phyloP scores from a whole-genome alignment of 2,113 vertebrate genomes.

The Sylvilagus bachmani region DNA sequence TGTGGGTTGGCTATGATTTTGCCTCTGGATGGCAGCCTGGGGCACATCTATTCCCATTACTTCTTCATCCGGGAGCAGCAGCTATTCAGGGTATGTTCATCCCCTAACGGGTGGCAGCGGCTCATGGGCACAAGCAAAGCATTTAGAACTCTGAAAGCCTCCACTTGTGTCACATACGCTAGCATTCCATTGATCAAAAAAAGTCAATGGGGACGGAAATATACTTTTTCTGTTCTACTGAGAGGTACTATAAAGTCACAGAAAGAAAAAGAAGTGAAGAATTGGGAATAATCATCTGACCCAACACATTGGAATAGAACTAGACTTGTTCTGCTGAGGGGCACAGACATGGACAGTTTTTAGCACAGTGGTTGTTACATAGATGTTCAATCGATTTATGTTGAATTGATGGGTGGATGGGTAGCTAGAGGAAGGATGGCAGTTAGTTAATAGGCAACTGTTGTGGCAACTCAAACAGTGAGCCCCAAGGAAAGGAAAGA shows the following conservation, averaged over 20 bases:
- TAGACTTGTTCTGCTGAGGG: background rate
- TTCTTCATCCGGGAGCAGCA: background rate
- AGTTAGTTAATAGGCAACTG: background rate
- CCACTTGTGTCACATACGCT: background rate
- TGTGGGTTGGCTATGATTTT: background rate
- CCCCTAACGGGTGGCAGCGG: background rate
- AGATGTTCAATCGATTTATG: constrained; percentile 3
- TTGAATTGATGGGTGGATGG: background rate
- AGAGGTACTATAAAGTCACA: background rate
- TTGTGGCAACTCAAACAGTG: background rate
- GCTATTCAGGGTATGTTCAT: background rate
- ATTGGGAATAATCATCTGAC: background rate
- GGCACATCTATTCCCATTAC: background rate
- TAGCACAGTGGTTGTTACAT: background rate
- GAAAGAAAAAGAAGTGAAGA: background rate
- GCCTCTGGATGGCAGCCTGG: background rate
- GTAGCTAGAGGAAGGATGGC: background rate
- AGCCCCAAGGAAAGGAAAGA: background rate
- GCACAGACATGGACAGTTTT: constrained; percentile 6
- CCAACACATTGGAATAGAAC: background rate
- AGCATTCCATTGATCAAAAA: background rate
- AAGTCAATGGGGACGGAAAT: background rate
- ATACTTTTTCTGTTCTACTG: background rate
- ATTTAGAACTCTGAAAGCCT: background rate
- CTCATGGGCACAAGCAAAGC: background rate